Evolutionary conservation across 2,113 vertebrate genomes (phyloP).

Genomic region (Parotia lawesii): DNA sequence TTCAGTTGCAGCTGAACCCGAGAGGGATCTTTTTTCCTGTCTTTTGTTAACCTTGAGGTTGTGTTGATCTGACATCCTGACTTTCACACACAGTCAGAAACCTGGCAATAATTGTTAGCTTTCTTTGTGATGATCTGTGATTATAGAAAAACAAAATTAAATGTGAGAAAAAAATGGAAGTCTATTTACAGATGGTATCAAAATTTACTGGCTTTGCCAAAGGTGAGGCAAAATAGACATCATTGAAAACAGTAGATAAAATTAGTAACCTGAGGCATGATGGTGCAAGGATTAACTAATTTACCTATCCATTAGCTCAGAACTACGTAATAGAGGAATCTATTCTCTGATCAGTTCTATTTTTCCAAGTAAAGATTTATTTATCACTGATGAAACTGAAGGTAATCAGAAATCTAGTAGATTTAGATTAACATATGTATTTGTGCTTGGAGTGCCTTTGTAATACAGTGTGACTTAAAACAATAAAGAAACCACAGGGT

Average conservation of each 20-base stretch:
- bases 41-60: slow-evolving; percentile 53
- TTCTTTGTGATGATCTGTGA: slow-evolving; percentile 31
- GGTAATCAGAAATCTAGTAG: background rate
- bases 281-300: background rate
- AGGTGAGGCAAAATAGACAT: background rate
- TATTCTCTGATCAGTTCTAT: background rate
- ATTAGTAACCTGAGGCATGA: background rate
- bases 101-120: slow-evolving; percentile 44
- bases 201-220: background rate
- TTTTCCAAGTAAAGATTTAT: background rate
- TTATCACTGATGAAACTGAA: background rate
- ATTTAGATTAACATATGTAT: background rate
- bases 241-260: background rate
- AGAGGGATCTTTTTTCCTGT: slow-evolving; percentile 7
- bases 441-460: background rate
- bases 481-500: background rate
- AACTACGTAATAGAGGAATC: background rate
- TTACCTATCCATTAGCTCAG: background rate
- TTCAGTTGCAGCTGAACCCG: slow-evolving; percentile 25
- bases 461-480: background rate
- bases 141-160: slow-evolving; percentile 43
- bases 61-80: slow-evolving; percentile 57
- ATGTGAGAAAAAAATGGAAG: background rate
- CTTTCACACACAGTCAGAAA: slow-evolving; percentile 45
- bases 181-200: background rate